Evolutionary conservation across 2,113 vertebrate species (phyloP).

Genomic region (Lepisosteus osseus): DNA sequence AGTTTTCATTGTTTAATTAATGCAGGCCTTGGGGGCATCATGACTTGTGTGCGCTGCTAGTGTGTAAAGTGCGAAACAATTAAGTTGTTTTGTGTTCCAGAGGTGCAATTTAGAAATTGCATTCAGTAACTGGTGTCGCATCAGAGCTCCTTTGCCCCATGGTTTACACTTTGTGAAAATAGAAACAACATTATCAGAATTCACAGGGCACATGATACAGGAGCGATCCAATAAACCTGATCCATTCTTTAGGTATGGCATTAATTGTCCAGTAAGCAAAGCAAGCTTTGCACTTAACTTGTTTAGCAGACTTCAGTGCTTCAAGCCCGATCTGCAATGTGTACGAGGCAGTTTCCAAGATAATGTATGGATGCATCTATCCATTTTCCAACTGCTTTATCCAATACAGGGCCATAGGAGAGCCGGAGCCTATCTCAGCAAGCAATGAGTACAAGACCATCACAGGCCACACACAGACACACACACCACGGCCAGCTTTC

Average conservation of each 20-base stretch:
- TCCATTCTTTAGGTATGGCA: neutral
- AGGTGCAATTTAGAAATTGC: conserved; percentile 57
- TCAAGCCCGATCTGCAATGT: neutral
- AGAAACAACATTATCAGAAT: conserved; percentile 30
- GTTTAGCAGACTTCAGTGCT: neutral
- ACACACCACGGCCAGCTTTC: too few relatives aligned
- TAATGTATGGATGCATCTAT: too few relatives aligned
- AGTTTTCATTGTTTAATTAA: conserved; percentile 75
- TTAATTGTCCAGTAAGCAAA: neutral
- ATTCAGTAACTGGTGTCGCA: conserved; percentile 39
- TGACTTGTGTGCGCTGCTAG: conserved; percentile 58
- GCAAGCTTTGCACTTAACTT: neutral
- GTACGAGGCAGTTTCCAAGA: neutral
- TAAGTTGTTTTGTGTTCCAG: conserved; percentile 62
- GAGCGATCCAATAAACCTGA: conserved; percentile 13
- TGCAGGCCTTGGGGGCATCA: conserved; percentile 69
- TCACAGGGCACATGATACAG: conserved; percentile 21
- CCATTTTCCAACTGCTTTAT: too few relatives aligned
- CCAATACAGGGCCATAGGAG: too few relatives aligned
- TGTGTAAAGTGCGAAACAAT: conserved; percentile 63
- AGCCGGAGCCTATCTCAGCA: too few relatives aligned
- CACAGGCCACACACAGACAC: too few relatives aligned
- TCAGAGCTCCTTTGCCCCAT: conserved; percentile 15
- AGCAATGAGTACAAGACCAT: too few relatives aligned
- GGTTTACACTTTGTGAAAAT: conserved; percentile 30